Base-by-base conservation (phyloP, 1,140 invertebrate species). In the Drosophila setifemur region DNA sequence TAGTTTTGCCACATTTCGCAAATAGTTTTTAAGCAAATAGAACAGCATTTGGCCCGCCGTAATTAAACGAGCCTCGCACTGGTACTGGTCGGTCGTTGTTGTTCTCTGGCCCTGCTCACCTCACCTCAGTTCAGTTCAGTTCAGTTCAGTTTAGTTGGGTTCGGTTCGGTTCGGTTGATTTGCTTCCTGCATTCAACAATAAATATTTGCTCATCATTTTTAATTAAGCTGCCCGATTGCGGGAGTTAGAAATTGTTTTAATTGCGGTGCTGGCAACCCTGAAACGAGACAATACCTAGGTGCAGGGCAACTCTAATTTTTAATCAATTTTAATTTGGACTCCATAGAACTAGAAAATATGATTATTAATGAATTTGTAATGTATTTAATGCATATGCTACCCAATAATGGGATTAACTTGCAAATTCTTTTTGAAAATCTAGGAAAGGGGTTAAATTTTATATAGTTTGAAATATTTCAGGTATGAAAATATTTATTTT, bases 1-100 rank as follows among this genome's bases (percentile, higher is more conserved):
- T 83, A 83, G 78, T 83, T 83, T 72, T 83, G 70, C 73, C 78
- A 78, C 78, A 83, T 83, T 85, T 83, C 39, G 79, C 78, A 82
- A 82, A 82, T 73, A 82, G 78, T 82, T 82, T n/a, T 31, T 66
- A 78, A 77, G 57, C 79, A 83, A 85, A 83, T 78, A n/a, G n/a
- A n/a, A 78, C 50, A 73, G 57, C 26, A 58, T 61, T 64, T 77
- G 60, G 67, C 44, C 14, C 54, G 58, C 57, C 57, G 85, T 83
- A 83, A 83, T 83, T 83, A 83, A 78, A 77, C 11, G 25, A 9
- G 37, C 35, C 42, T 35, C 25, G 19, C 16, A n/a, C n/a, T n/a
- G n/a, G n/a, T n/a, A n/a, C n/a, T n/a, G n/a, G n/a, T n/a, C n/a
- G n/a, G n/a, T n/a, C 25, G 47, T 58, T 49, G 69, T 66, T 70